Evolutionary conservation across 2,888 invertebrate genomes (phyloP).

Genomic region (Apocheima hispidaria): DNA sequence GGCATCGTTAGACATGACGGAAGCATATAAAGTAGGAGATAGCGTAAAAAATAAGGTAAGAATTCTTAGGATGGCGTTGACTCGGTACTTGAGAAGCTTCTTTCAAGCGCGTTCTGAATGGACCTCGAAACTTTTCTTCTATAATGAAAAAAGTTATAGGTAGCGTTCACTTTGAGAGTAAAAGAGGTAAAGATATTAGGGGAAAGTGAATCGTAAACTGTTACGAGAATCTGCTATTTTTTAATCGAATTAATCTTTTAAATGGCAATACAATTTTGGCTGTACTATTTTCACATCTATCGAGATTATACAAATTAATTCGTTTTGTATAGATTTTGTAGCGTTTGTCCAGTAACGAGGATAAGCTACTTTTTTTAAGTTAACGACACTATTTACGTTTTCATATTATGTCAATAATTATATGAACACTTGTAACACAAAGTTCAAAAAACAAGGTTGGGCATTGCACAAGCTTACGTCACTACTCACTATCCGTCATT

Average conservation of each 20-base stretch:
- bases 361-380: too few species aligned
- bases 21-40: constrained; percentile 33
- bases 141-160: constrained; percentile 30
- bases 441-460: too few species aligned
- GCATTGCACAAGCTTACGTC: too few species aligned
- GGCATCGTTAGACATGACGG: constrained; percentile 32
- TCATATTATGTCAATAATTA: background rate
- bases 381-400: too few species aligned
- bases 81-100: constrained; percentile 24
- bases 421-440: too few species aligned
- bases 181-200: constrained; percentile 8
- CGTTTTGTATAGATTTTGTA: too few species aligned
- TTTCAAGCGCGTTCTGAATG: constrained; percentile 28
- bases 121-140: constrained; percentile 25
- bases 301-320: background rate
- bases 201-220: constrained; percentile 2
- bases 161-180: constrained; percentile 20
- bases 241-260: too few species aligned
- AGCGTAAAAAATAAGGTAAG: constrained; percentile 33
- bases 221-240: background rate
- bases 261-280: too few species aligned
- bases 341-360: too few species aligned
- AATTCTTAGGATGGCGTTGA: constrained; percentile 26
- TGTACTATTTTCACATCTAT: too few species aligned
- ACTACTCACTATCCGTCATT: too few species aligned